A percentile compares a stretch with the other conserved stretches of the same genome.
Evolutionary conservation across 1,140 invertebrate species (phyloP).

Genomic region (Drosophila ficusphila): DNA sequence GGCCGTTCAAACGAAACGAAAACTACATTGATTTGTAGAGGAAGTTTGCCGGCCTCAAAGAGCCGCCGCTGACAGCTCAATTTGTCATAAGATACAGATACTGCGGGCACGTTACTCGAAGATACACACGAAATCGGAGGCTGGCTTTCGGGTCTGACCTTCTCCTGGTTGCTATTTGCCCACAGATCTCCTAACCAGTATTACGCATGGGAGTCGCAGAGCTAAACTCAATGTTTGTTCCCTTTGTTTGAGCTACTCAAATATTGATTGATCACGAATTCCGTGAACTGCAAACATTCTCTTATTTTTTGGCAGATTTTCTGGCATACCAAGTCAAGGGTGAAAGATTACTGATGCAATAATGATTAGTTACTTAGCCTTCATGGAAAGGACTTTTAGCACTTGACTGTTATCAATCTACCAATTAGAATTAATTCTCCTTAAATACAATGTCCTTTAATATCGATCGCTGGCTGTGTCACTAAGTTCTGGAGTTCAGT

Average conservation of each 20-base stretch:
- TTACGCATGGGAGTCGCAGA: conserved; percentile 66
- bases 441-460: background rate
- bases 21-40: conserved; percentile 56
- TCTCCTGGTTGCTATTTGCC: conserved; percentile 42
- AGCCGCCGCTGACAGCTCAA: conserved; percentile 72
- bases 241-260: conserved; percentile 30
- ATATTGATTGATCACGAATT: conserved; percentile 55
- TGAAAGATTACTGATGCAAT: background rate
- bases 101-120: conserved; percentile 19
- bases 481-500: background rate
- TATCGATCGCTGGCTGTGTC: conserved; percentile 4
- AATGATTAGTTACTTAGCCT: background rate
- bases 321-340: background rate
- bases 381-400: background rate
- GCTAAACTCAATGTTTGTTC: conserved; percentile 26
- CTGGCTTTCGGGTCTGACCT: conserved; percentile 26
- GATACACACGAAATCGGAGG: conserved; percentile 18
- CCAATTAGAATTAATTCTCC: too few species aligned
- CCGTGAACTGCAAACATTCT: conserved; percentile 39
- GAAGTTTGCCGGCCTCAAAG: conserved; percentile 55
- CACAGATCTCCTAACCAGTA: conserved; percentile 48
- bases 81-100: conserved; percentile 61
- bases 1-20: conserved; percentile 19
- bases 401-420: too few species aligned
- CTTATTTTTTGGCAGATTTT: conserved; percentile 1